phyloP scores from a whole-genome alignment of 2,113 vertebrate genomes.

The Ammodytes marinus region DNA sequence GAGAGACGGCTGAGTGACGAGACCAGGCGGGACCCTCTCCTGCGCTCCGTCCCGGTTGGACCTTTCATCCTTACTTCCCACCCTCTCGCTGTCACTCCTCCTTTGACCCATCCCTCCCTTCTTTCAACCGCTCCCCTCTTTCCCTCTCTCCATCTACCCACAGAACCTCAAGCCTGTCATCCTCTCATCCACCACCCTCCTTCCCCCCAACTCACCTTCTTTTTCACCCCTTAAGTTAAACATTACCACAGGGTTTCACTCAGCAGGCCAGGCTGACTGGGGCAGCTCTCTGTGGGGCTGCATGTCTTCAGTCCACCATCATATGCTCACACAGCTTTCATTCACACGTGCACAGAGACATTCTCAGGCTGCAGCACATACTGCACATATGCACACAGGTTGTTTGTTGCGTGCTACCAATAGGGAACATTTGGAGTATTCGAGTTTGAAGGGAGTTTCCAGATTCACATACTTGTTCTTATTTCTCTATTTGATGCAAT shows the following conservation, averaged over 20 bases:
- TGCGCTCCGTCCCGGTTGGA: slow-evolving; percentile 54
- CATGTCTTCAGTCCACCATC: slow-evolving; percentile 65
- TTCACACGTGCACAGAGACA: slow-evolving; percentile 4
- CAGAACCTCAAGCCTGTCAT: slow-evolving; percentile 63
- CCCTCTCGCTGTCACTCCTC: slow-evolving; percentile 49
- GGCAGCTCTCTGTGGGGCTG: slow-evolving; percentile 74
- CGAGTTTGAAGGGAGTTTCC: slow-evolving; percentile 2
- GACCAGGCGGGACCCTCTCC: slow-evolving; percentile 68
- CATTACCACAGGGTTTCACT: slow-evolving; percentile 79
- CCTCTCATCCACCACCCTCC: slow-evolving; percentile 53
- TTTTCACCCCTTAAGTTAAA: slow-evolving; percentile 78
- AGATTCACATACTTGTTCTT: neutral
- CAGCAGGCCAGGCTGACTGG: slow-evolving; percentile 72
- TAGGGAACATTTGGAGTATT: slow-evolving; percentile 6
- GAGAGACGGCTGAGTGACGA: slow-evolving; percentile 78
- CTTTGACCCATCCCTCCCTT: slow-evolving; percentile 55
- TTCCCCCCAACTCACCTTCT: slow-evolving; percentile 66
- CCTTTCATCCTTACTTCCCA: slow-evolving; percentile 73
- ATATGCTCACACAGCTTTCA: slow-evolving; percentile 32
- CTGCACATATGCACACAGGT: slow-evolving; percentile 10
- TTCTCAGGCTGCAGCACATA: slow-evolving; percentile 19
- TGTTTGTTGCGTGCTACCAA: slow-evolving; percentile 1
- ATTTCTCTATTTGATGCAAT: slow-evolving; percentile 15
- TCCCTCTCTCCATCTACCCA: slow-evolving; percentile 48
- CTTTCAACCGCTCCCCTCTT: slow-evolving; percentile 56